Percentiles rank a stretch among this genome's conserved stretches.
Evolutionary conservation across 2,113 vertebrate species (phyloP).

Genomic region (Pardalotus punctatus): DNA sequence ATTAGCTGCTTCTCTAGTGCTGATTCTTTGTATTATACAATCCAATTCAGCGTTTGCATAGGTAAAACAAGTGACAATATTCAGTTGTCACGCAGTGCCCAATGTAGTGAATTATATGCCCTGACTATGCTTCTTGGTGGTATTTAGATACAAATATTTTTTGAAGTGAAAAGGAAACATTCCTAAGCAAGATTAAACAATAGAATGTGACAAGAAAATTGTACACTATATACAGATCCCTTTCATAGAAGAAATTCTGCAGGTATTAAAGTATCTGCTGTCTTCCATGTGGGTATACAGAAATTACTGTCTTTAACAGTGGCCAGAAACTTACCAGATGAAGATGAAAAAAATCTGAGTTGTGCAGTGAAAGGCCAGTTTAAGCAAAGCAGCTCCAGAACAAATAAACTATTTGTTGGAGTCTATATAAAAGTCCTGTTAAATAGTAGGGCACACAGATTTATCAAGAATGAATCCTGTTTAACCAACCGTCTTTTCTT

Average conservation of each 20-base stretch:
- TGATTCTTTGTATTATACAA: neutral
- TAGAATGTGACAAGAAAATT: neutral
- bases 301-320: neutral
- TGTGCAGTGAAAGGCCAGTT: neutral
- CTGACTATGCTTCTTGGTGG: neutral
- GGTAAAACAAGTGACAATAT: neutral
- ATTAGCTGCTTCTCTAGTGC: neutral
- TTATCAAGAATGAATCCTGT: neutral
- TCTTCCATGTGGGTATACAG: neutral
- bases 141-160: neutral
- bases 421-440: neutral
- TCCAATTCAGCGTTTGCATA: neutral
- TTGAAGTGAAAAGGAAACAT: neutral
- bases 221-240: neutral
- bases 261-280: neutral
- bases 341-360: neutral
- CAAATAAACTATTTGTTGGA: neutral
- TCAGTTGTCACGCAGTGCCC: neutral
- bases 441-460: neutral
- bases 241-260: neutral
- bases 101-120: neutral
- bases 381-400: neutral
- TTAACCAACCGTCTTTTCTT: neutral
- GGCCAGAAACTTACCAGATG: neutral
- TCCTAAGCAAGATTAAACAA: neutral